These are phyloP conservation scores for Falco berigora DNA, from an alignment of 2,797 vertebrate species.

Conservation along the genomic window DNA sequence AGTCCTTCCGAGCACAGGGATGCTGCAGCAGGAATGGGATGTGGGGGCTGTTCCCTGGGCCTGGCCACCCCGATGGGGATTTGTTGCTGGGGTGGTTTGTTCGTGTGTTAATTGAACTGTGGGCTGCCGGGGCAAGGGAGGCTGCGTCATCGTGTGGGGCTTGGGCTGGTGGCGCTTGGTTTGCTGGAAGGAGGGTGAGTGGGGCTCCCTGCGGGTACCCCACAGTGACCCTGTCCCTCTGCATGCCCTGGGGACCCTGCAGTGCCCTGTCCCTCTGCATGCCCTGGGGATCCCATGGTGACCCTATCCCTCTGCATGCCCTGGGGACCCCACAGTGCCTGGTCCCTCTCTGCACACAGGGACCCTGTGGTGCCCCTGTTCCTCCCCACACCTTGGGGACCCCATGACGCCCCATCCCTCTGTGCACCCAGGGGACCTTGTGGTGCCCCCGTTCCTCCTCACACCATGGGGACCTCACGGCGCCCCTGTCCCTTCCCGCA, in stretches of 20 bases:
- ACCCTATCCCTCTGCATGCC: background rate
- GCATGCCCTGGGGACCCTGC: fast-evolving
- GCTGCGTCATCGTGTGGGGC: background rate
- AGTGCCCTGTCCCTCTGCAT: background rate
- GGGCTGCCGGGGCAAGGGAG: background rate
- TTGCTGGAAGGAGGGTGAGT: background rate
- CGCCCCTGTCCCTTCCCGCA: background rate
- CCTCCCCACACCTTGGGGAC: background rate
- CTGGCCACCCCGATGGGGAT: background rate
- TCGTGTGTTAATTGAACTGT: background rate
- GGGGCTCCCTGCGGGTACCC: background rate
- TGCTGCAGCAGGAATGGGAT: background rate
- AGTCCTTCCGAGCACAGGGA: background rate
- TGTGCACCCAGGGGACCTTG: too few species aligned
- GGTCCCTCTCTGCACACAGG: background rate
- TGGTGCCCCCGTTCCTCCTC: background rate
- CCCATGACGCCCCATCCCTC: background rate
- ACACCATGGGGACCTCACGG: background rate
- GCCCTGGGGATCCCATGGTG: background rate
- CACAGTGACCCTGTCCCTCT: fast-evolving
- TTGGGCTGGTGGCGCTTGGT: background rate
- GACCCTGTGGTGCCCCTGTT: background rate
- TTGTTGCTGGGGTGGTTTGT: background rate
- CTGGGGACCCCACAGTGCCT: background rate
- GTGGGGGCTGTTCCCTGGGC: background rate